Conservation (phyloP, 2,113 vertebrate species). For the Scolopax mira region DNA sequence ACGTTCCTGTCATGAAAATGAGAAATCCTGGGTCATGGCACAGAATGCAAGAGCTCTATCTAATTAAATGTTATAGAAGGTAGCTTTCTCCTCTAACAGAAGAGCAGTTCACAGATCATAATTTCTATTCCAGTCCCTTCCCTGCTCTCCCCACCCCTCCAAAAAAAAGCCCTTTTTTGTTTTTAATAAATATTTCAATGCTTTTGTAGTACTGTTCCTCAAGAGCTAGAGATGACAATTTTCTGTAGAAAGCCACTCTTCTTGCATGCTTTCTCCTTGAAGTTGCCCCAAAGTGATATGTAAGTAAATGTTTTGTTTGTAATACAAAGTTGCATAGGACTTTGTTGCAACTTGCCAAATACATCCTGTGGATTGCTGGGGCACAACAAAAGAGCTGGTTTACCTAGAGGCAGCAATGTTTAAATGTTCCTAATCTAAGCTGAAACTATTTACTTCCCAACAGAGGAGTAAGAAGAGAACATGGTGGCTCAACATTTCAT, state of each 20-base stretch:
- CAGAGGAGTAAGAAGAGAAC: not conserved
- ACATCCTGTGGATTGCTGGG: not conserved
- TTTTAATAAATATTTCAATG: not conserved
- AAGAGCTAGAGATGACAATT: not conserved
- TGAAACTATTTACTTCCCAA: not conserved
- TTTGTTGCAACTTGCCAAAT: rapidly evolving
- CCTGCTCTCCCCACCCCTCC: not conserved
- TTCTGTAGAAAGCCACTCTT: not conserved
- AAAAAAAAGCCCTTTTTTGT: not conserved
- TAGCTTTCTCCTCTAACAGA: not conserved
- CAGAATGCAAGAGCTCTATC: not conserved
- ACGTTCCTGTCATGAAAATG: not conserved
- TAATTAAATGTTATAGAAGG: not conserved
- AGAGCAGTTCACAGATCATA: not conserved
- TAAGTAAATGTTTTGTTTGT: not conserved
- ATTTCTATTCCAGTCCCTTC: not conserved
- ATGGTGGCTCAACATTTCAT: not conserved
- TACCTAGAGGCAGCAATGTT: not conserved
- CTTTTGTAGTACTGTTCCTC: not conserved
- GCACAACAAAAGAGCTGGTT: not conserved
- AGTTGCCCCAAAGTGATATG: not conserved
- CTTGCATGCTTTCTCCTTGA: not conserved
- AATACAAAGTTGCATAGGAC: not conserved
- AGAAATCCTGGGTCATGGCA: not conserved
- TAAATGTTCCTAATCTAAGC: rapidly evolving